Evolutionary conservation across 1,140 invertebrate species (phyloP), one percentile per base, ranked within the genome.

Genomic region (Palaemon carinicauda): DNA sequence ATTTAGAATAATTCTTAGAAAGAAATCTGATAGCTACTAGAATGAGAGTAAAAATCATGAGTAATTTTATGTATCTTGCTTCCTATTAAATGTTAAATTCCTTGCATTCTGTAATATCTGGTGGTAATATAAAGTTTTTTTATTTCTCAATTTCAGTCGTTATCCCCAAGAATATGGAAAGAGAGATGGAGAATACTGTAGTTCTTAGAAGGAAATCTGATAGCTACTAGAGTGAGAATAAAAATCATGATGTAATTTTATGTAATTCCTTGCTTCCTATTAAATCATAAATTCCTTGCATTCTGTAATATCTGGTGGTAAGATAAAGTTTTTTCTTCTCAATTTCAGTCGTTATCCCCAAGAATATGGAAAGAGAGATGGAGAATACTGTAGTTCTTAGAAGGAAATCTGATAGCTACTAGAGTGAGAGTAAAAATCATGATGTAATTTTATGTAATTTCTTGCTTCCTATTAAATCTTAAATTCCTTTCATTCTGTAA

Each of bases 331-430:
- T 9, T 1, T 41, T 41, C n/a, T 41, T 0, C 41, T 41, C 12
- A 5, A 41, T 84, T 87, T 31, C 75, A 80, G 87, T 21, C 56
- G 87, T 15, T 88, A 88, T 75, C 82, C 82, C 31, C 81, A 83
- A 69, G 87, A 88, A 29, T 88, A 83, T 50, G 82, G 52, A 27
- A 83, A 83, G 81, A 73, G 82, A 50, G 82, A 88, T 33, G 75
- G 87, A 15, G 77, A n/a, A n/a, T n/a, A n/a, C n/a, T n/a, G n/a
- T n/a, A n/a, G n/a, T n/a, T n/a, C 7, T 7, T 12, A 41, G 7
- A 41, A 7, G 7, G 5, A 41, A 41, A 41, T 12, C 41, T 9
- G 5, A 41, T 41, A 12, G 41, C 41, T 3, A 41, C 41, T 41
- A 12, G 41, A 41, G 41, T 41, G 41, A 41, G 33, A 41, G 41